Evolutionary conservation across 2,888 invertebrate species (phyloP), one percentile per base, ranked within the genome.

Genomic region (Druceiella hillmani): DNA sequence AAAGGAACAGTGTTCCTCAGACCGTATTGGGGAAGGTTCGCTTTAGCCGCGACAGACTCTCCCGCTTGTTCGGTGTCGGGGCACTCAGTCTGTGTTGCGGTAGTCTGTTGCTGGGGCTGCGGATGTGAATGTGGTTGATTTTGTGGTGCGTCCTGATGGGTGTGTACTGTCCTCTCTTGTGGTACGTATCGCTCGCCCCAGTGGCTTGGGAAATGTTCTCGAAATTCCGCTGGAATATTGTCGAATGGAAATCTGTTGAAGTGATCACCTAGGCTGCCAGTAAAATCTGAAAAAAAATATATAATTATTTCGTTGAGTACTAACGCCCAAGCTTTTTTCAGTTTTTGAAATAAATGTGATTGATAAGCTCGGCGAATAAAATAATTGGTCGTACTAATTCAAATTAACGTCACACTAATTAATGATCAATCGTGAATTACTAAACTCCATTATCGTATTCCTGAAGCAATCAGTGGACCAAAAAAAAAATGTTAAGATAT

Each of bases 1-100:
- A 87, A 77, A 57, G 87, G 87, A 43, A 86, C 81, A 13, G 87
- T 87, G 55, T 87, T 87, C 47, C 87, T 76, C 41, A 83, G 58
- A 3, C 81, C 81, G 74, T 83, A 79, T 50, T 82, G 82, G 32
- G 79, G 76, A 7, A 83, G 53, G 40, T 58, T 57, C 12, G 36
- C 42, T 26, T 9, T 14, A 17, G 22, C 13, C 14, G 55, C 49
- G 16, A 57, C 56, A 38, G 57, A 54, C 34, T 54, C 44, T 11
- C 49, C 27, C 4, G 39, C 24, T n/a, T 25, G 29, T 14, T 25
- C 52, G 38, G 50, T 57, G 33, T 51, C 58, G 29, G 56, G 54
- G 36, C 50, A 50, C n/a, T 53, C 50, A 48, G 40, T 57, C 55
- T 47, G 58, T 50, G 16, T 56, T 54, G 4, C 54, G 59, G 3